phyloP scores from a whole-genome alignment of 1,140 invertebrate genomes.

The Diorhabda sublineata region DNA sequence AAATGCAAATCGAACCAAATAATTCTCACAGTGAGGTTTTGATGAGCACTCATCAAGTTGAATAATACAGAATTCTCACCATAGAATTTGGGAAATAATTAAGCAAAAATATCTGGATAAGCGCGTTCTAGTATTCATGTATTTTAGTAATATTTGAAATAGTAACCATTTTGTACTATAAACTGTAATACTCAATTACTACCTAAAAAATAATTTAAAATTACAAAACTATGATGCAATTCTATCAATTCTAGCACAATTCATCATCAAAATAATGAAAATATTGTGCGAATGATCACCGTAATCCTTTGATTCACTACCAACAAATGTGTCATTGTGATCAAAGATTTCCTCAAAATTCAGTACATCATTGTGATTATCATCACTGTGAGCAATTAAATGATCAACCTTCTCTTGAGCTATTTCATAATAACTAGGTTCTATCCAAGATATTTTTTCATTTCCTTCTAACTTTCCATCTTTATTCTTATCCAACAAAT shows the following conservation, averaged over 20 bases:
- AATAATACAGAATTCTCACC: no score
- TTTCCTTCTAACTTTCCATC: slow-evolving; percentile 75
- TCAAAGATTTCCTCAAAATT: slow-evolving; percentile 82
- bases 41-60: no score
- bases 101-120: no score
- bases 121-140: no score
- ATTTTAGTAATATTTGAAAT: no score
- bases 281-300: slow-evolving; percentile 82
- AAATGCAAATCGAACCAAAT: no score
- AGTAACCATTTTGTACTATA: no score
- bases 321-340: slow-evolving; percentile 90
- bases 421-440: slow-evolving; percentile 88
- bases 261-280: slow-evolving; percentile 77
- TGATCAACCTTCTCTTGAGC: slow-evolving; percentile 89
- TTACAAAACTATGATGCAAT: no score
- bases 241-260: slow-evolving; percentile 47
- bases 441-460: slow-evolving; percentile 86
- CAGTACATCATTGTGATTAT: slow-evolving; percentile 78
- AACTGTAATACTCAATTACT: no score
- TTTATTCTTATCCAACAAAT: slow-evolving; percentile 81
- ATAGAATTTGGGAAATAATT: no score
- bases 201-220: no score
- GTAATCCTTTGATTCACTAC: slow-evolving; percentile 96
- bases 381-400: slow-evolving; percentile 84
- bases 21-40: no score